Percentiles rank a stretch among this genome's conserved stretches.
These are phyloP conservation scores for Scaptomyza graminum DNA, from an alignment of 1,140 invertebrate genomes.

Conservation along the genomic window DNA sequence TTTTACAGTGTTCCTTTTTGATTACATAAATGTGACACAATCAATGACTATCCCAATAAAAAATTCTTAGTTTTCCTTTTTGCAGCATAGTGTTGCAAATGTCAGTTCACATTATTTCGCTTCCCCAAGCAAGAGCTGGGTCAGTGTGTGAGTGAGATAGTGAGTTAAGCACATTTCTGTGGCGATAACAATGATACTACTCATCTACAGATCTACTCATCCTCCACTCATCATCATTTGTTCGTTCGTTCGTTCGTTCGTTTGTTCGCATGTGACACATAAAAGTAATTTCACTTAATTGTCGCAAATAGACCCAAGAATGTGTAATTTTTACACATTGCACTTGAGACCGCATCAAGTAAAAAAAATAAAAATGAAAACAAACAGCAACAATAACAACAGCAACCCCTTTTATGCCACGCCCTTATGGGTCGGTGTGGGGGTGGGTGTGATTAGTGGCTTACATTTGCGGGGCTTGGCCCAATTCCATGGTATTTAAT, in stretches of 20 bases:
- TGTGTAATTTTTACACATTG: constrained; percentile 51
- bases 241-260: not conserved
- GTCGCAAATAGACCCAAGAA: constrained; percentile 68
- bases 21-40: too few relatives aligned
- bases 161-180: constrained; percentile 1
- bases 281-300: constrained; percentile 73
- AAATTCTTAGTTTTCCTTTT: not conserved
- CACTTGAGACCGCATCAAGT: constrained; percentile 41
- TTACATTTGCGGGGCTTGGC: constrained; percentile 65
- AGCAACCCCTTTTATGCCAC: constrained; percentile 4
- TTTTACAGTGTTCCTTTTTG: too few relatives aligned
- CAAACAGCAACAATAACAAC: constrained; percentile 1
- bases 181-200: constrained; percentile 12
- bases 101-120: not conserved
- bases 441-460: constrained; percentile 67
- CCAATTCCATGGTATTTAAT: constrained; percentile 76
- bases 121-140: not conserved
- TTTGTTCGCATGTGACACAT: constrained; percentile 33
- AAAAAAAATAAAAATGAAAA: constrained; percentile 14
- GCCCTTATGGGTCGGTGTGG: constrained; percentile 4
- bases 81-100: not conserved
- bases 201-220: constrained; percentile 1
- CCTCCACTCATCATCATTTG: not conserved
- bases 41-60: too few relatives aligned
- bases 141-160: not conserved